Base-by-base conservation (phyloP, 2,797 vertebrate genomes). In the Gallinago solitaria region DNA sequence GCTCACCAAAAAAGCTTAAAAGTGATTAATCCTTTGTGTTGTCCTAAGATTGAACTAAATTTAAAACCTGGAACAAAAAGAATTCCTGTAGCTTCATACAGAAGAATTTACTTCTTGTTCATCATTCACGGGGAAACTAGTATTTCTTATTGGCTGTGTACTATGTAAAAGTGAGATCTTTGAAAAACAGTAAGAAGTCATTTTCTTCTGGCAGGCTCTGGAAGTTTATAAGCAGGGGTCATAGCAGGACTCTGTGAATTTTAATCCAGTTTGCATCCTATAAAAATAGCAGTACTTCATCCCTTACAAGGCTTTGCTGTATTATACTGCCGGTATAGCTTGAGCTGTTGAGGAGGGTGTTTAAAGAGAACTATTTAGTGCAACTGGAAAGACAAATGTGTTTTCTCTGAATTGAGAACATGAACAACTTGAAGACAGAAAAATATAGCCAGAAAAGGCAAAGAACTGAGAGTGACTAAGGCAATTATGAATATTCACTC, bases 261-360 rank as follows among this genome's bases (percentile, higher is more conserved):
- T 95, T 87, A 93, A 91, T 95, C 57, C 73, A 50, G 60, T 93
- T 95, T 81, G 28, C 37, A 75, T 91, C 37, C 75, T 68, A 57
- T 61, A 91, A 91, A 97, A 91, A 89, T 71, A 94, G 87, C 48
- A 78, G 41, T 47, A 68, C n/a, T 85, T 93, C 37, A 77, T 79
- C 50, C 77, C 51, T 77, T 79, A 67, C 11, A 57, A 89, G 63
- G 39, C 20, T 94, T 83, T 83, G 45, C 61, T 85, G 18, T 83
- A 95, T 89, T 93, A 41, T 60, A 28, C 48, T 71, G n/a, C 64
- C 77, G 6, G 12, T 83, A 53, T 37, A 77, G 60, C 68, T 23
- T n/a, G 75, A 84, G 47, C 57, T 74, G 50, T 59, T 82, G 81
- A 87, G 70, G 16, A 70, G 48, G 41, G 21, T 57, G 37, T 82